Base-by-base conservation (phyloP, 2,113 vertebrate genomes). In the Girardinichthys multiradiatus region DNA sequence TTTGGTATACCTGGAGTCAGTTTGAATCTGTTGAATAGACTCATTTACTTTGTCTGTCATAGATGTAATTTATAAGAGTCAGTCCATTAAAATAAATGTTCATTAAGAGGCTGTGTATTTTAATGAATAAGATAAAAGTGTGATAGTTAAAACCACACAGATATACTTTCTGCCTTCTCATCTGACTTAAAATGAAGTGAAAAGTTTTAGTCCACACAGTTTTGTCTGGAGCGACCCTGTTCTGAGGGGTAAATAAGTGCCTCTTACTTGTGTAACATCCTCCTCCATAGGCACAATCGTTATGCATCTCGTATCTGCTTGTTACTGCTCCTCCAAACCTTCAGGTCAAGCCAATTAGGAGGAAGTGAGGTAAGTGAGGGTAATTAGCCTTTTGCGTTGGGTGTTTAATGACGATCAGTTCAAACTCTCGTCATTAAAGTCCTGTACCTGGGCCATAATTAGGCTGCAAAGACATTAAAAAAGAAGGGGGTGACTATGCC, bases 341-440 rank as follows among this genome's bases (percentile, higher is more conserved):
- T 71, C 70, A 83, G 95, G 95, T 96, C 95, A 95, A 87, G 90
- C 93, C 95, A 95, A 95, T 96, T 95, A 96, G 93, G 87, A 93
- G 87, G 90, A 92, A 94, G 87, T 79, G 90, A 91, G 87, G 77
- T 92, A 91, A 95, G 94, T 77, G 86, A 86, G 82, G 85, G 93
- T 92, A 94, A 96, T 96, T 95, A 95, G 86, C 94, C 85, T 93
- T 90, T 95, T 91, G 90, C 90, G 92, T 93, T 91, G 77, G 82
- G 93, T 94, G 91, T 93, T 94, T 95, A 92, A 94, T 92, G 90
- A 94, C 79, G 84, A 90, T 91, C 88, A 71, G 77, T 90, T 88
- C 89, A 93, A 91, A 91, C 86, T 86, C 71, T 84, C 82, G 68
- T 91, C 91, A 93, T 94, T 94, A 92, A 90, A 91, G 86, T 86